Evolutionary conservation across 2,888 invertebrate genomes (phyloP).

Genomic region (Drosophila imparisetae): DNA sequence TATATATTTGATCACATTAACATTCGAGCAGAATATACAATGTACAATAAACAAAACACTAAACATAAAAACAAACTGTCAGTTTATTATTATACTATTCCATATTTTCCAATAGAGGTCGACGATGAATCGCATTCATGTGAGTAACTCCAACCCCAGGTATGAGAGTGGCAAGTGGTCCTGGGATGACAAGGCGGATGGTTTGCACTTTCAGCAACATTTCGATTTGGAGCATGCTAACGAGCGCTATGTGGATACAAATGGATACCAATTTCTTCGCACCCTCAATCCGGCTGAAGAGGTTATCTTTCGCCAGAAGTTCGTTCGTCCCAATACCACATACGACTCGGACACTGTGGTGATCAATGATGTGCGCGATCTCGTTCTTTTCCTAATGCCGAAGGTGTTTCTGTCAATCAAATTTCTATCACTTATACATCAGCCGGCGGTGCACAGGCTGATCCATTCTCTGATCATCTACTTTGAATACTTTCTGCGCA

Average conservation of each 20-base stretch:
- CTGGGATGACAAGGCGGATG: conserved; percentile 13
- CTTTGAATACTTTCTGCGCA: conserved; percentile 81
- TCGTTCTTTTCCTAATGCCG: conserved; percentile 24
- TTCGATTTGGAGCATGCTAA: conserved; percentile 12
- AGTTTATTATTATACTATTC: neutral
- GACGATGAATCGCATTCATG: conserved; percentile 20
- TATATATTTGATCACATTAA: neutral
- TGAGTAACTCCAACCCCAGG: conserved; percentile 1
- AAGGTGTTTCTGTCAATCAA: conserved; percentile 14
- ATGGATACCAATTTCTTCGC: conserved; percentile 22
- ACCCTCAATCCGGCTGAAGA: conserved; percentile 24
- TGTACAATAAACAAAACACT: neutral
- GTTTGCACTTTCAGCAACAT: conserved; percentile 7
- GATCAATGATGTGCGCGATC: conserved; percentile 19
- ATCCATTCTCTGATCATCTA: conserved; percentile 81
- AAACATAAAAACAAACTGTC: neutral
- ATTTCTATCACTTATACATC: conserved; percentile 7
- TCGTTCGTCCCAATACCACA: neutral
- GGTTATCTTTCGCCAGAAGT: conserved; percentile 18
- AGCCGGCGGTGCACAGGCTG: conserved; percentile 43
- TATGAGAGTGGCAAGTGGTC: conserved; percentile 28
- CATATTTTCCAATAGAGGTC: neutral
- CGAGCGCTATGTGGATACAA: conserved; percentile 18
- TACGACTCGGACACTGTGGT: conserved; percentile 16
- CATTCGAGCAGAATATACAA: neutral